Conservation (phyloP, 2,888 invertebrate genomes). For the Drosophila nr. perissopoda region DNA sequence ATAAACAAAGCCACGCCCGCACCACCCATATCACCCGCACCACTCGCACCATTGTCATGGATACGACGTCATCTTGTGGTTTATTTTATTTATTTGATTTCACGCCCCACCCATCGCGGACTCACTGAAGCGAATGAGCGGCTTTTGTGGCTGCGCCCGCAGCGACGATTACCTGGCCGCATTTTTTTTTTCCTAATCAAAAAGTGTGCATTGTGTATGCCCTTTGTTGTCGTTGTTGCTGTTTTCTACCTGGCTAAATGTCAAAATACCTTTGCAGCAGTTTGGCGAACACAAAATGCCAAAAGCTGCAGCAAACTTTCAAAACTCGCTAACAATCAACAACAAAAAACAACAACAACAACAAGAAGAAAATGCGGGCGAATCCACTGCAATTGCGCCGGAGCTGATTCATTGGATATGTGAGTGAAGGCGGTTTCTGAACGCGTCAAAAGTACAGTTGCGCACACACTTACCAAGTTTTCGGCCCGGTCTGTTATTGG, state of each 20-base stretch:
- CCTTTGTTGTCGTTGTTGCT: conserved; percentile 47
- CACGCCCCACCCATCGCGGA: conserved; percentile 45
- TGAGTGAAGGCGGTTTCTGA: conserved; percentile 51
- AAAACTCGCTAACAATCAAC: conserved; percentile 53
- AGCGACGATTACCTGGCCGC: conserved; percentile 70
- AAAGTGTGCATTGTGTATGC: conserved; percentile 66
- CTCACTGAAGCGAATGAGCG: conserved; percentile 36
- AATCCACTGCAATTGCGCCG: conserved; percentile 43
- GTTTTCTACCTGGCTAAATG: conserved; percentile 19
- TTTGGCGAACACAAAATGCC: conserved; percentile 33
- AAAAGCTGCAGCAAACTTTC: conserved; percentile 59
- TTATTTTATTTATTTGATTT: conserved; percentile 77
- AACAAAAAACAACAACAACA: not conserved
- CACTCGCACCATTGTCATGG: conserved; percentile 63
- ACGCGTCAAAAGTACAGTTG: conserved; percentile 70
- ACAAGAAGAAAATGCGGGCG: conserved; percentile 32
- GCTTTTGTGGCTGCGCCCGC: conserved; percentile 70
- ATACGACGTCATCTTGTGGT: conserved; percentile 78
- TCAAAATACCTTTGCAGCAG: conserved; percentile 34
- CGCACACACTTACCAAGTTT: conserved; percentile 30
- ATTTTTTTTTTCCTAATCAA: conserved; percentile 70
- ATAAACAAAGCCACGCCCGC: conserved; percentile 65
- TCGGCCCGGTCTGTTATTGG: conserved; percentile 32
- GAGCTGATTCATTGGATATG: conserved; percentile 46
- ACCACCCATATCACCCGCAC: conserved; percentile 16